Base-by-base conservation (phyloP, 2,888 invertebrate species). In the Conops quadrifasciatus region DNA sequence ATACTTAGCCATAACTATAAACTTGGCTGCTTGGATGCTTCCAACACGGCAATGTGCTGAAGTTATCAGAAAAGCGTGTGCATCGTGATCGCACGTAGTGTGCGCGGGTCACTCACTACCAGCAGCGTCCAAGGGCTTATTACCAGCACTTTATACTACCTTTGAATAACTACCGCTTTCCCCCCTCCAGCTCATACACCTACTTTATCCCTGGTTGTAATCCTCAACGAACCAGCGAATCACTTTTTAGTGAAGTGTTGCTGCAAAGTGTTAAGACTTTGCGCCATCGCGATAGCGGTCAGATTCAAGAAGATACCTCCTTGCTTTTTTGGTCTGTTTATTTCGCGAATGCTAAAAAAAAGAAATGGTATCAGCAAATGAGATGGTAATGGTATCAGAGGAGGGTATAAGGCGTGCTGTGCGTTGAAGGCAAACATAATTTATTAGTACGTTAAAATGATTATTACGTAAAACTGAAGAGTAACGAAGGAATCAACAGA, bases 251-350 rank as follows among this genome's bases (percentile, higher is more conserved):
- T 36, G 36, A 36, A 36, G 36, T 36, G 36, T 36, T 36, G 9
- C 36, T 36, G 36, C 4, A 36, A 36, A 36, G 36, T 36, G 66
- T 53, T 53, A 66, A 53, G 53, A 53, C 43, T 30, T 56, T 24
- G 62, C 62, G 36, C 62, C 62, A 45, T 24, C 51, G 30, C 65
- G 19, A 28, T 45, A 16, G 66, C 56, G 66, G 47, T 58, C 60
- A 26, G 67, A 67, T 67, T 67, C 28, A 67, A 47, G 58, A 47
- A 67, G 67, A 67, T 67, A 67, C 2, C n/a, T 30, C 13, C n/a
- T 53, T 5, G 53, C 4, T 62, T 62, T 60, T 19, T 16, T 62
- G 30, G 66, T 43, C 51, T 21, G 51, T 26, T 66, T 53, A 53
- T 66, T 36, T 51, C 36, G 53, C 53, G 36, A 36, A 30, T 65